phyloP scores from a whole-genome alignment of 2,797 vertebrate genomes.

The Melanotaenia maccullochi region DNA sequence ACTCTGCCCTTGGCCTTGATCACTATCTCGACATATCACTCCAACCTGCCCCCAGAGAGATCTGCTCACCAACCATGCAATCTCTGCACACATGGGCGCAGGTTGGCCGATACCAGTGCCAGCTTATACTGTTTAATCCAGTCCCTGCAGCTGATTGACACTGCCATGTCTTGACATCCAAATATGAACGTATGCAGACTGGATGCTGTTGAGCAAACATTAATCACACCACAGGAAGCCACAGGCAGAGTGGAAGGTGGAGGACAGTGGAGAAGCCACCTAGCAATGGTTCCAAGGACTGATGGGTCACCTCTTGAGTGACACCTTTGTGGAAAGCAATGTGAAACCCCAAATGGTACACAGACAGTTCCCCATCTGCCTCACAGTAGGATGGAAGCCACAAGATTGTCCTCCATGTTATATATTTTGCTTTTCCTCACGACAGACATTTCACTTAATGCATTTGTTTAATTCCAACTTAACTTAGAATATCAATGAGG shows the following conservation, averaged over 20 bases:
- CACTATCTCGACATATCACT: constrained; percentile 61
- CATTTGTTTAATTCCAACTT: constrained; percentile 14
- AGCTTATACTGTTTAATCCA: constrained; percentile 34
- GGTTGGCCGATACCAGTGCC: constrained; percentile 28
- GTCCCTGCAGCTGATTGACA: constrained; percentile 55
- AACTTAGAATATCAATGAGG: constrained; percentile 42
- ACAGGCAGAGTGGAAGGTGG: constrained; percentile 53
- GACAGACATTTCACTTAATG: constrained; percentile 19
- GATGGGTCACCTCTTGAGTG: constrained; percentile 71
- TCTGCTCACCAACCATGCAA: constrained; percentile 59
- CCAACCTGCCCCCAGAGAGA: constrained; percentile 36
- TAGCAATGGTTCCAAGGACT: constrained; percentile 67
- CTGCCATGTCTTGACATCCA: constrained; percentile 56
- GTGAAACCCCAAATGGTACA: constrained; percentile 45
- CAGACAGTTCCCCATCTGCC: constrained; percentile 53
- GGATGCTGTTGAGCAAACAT: constrained; percentile 75
- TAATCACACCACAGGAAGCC: constrained; percentile 76
- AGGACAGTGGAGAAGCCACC: constrained; percentile 58
- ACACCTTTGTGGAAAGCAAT: constrained; percentile 40
- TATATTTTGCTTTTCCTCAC: constrained; percentile 12
- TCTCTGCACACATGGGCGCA: constrained; percentile 38
- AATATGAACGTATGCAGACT: constrained; percentile 63
- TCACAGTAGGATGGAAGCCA: constrained; percentile 20
- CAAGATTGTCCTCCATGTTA: constrained; percentile 18
- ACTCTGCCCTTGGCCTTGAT: constrained; percentile 69